Evolutionary conservation across 1,140 invertebrate species (phyloP).

Genomic region (Manduca sexta): DNA sequence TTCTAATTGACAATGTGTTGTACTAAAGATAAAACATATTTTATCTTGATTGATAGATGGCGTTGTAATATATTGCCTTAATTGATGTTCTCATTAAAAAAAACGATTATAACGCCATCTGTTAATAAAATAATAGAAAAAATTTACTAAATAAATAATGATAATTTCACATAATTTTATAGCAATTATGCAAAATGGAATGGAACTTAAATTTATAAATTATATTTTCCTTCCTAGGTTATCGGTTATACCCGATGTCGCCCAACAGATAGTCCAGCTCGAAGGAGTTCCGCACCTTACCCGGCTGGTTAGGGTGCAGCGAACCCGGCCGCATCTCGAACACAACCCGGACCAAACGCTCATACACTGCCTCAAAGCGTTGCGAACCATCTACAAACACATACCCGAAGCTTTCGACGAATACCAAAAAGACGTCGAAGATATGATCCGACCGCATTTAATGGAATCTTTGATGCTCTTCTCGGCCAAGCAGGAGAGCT

Average conservation of each 20-base stretch:
- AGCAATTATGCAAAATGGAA: too few relatives aligned
- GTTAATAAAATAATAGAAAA: too few relatives aligned
- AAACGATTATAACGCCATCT: too few relatives aligned
- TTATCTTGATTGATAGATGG: too few relatives aligned
- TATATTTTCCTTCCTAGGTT: conserved; percentile 69
- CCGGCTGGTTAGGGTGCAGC: conserved; percentile 79
- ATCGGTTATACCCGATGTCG: conserved; percentile 81
- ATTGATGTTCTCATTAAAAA: too few relatives aligned
- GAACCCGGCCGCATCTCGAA: conserved; percentile 49
- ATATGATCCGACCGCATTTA: conserved; percentile 82
- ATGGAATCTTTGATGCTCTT: conserved; percentile 80
- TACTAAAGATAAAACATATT: too few relatives aligned
- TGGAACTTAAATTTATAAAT: too few relatives aligned
- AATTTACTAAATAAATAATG: too few relatives aligned
- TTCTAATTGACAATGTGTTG: too few relatives aligned
- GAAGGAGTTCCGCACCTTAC: conserved; percentile 86
- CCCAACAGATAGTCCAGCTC: conserved; percentile 82
- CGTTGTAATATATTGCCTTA: too few relatives aligned
- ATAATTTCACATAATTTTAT: too few relatives aligned
- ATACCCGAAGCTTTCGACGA: conserved; percentile 71
- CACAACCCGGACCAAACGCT: conserved; percentile 65
- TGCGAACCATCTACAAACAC: conserved; percentile 71
- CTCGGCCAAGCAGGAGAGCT: conserved; percentile 68
- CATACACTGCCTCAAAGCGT: conserved; percentile 71
- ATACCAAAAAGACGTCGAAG: conserved; percentile 77